A percentile compares a stretch with the other conserved stretches of the same genome.
Evolutionary conservation across 2,113 vertebrate species (phyloP).

Genomic region (Apodemus sylvaticus): DNA sequence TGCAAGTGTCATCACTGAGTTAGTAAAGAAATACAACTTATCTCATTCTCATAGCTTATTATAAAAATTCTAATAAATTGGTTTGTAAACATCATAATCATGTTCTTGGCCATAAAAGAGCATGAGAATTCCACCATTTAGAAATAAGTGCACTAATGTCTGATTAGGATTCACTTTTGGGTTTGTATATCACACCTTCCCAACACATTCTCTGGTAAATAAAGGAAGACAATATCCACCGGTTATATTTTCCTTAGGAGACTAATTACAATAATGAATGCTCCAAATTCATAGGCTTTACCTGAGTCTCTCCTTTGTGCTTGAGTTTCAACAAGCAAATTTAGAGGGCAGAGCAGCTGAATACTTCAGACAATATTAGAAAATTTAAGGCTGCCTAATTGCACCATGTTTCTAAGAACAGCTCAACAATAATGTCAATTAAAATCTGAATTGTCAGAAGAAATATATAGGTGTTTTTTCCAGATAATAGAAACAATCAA

Average conservation of each 20-base stretch:
- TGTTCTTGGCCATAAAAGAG: not conserved
- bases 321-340: not conserved
- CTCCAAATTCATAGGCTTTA: not conserved
- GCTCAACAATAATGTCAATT: not conserved
- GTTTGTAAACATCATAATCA: not conserved
- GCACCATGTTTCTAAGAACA: not conserved
- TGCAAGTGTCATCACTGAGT: not conserved
- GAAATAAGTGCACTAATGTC: not conserved
- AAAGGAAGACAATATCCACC: too few relatives aligned
- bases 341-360: not conserved
- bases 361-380: too few relatives aligned
- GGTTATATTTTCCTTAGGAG: not conserved
- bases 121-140: not conserved
- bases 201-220: fast-evolving
- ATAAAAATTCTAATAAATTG: not conserved
- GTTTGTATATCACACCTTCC: not conserved
- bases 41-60: not conserved
- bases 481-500: not conserved
- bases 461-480: not conserved
- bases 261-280: not conserved
- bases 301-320: not conserved
- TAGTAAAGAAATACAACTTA: not conserved
- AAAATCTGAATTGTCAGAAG: not conserved
- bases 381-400: not conserved
- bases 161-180: too few relatives aligned